phyloP scores from a whole-genome alignment of 2,888 invertebrate genomes.

The Anorthoa munda region DNA sequence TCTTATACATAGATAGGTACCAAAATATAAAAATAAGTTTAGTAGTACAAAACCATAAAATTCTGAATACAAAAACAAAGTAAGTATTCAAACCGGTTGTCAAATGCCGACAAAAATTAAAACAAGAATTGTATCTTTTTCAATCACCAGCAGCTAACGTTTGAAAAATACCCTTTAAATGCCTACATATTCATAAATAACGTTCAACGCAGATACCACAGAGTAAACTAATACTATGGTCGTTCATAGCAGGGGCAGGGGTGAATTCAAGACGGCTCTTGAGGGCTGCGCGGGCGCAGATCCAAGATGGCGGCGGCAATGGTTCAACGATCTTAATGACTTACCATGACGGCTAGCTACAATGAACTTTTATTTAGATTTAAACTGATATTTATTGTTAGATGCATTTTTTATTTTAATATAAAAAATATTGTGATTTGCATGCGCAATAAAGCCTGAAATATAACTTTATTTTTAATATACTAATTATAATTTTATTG shows the following conservation, averaged over 20 bases:
- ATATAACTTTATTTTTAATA: constrained; percentile 9
- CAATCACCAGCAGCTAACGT: neutral
- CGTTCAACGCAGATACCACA: neutral
- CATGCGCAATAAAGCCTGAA: constrained; percentile 9
- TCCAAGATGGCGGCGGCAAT: constrained; percentile 78
- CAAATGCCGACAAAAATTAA: neutral
- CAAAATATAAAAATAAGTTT: neutral
- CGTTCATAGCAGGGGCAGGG: constrained; percentile 55
- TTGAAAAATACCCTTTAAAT: neutral
- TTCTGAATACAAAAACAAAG: neutral
- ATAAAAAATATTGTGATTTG: constrained; percentile 17
- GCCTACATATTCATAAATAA: neutral
- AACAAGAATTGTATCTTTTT: neutral
- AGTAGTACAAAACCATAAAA: neutral
- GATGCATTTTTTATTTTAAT: constrained; percentile 10
- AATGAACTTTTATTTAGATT: constrained; percentile 73
- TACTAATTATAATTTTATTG: constrained; percentile 28
- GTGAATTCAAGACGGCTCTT: constrained; percentile 64
- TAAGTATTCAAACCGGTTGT: neutral
- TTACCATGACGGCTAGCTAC: constrained; percentile 80
- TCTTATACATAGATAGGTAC: neutral
- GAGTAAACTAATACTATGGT: neutral
- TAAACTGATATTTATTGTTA: constrained; percentile 23
- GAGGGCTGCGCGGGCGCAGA: constrained; percentile 73
- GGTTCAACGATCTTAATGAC: constrained; percentile 86